Base-by-base conservation (phyloP, 1,140 invertebrate genomes). In the Macrosteles quadrilineatus region DNA sequence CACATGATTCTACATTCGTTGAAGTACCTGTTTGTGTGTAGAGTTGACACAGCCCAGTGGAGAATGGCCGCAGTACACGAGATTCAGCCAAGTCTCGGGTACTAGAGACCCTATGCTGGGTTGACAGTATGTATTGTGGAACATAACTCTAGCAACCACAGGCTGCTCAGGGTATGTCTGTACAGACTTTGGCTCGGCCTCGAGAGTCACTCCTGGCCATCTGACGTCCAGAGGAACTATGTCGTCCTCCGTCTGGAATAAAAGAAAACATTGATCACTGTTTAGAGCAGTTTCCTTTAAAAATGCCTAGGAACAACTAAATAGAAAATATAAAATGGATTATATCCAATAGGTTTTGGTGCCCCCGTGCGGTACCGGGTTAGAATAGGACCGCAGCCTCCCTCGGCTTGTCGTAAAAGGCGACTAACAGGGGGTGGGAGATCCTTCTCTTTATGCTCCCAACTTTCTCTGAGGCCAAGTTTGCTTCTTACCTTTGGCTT, bases 131-230 rank as follows among this genome's bases (percentile, higher is more conserved):
- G 78, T 76, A 0, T 81, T 79, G 36, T 87, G 85, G 76, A 92
- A 93, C 75, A 89, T 87, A 32, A 93, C 75, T 0, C 87, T 88
- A 0, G 88, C 89, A 45, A 84, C 86, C 57, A 94, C 88, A 2
- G 89, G 85, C 59, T 83, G 80, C 73, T 87, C 88, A 4, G 91
- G 91, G 80, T 92, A 93, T n/a, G 91, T 93, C 69, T 86, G 84
- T 27, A 93, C 86, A 62, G 88, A 85, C 74, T 90, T 87, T 0
- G 91, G 90, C 65, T 87, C 88, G 29, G 93, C 81, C 17, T 84
- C 84, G 65, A 94, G 79, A 70, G 86, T 87, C 1, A 89, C 88
- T 43, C 83, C 85, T 1, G 91, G 91, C 91, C 91, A 94, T 80
- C 89, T 84, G 17, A 94, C 91, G 71, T 93, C 90, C 71, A 91